A percentile compares a stretch with the other conserved stretches of the same genome.
These are phyloP conservation scores for Paedocypris micromegethes DNA, from an alignment of 2,797 vertebrate genomes.

Conservation along the genomic window DNA sequence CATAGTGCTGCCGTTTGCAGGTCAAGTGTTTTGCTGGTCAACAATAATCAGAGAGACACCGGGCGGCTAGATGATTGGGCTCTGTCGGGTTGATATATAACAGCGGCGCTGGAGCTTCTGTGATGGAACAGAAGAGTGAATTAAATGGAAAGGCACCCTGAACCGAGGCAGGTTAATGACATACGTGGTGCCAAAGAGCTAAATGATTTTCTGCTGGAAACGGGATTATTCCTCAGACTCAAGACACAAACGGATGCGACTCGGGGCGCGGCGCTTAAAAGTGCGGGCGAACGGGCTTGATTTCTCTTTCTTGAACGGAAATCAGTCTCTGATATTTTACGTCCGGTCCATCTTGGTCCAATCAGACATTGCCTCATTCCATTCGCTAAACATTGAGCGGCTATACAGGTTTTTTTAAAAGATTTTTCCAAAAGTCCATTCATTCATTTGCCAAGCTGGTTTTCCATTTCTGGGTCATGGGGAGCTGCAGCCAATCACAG, in stretches of 20 bases:
- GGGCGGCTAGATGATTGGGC: conserved; percentile 50
- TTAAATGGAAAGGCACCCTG: conserved; percentile 44
- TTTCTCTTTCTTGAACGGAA: conserved; percentile 1
- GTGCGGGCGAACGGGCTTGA: conserved; percentile 16
- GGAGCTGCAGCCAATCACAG: too few relatives aligned
- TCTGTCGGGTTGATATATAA: conserved; percentile 51
- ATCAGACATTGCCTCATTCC: too few relatives aligned
- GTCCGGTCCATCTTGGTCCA: too few relatives aligned
- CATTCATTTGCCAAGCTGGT: too few relatives aligned
- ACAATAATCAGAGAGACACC: conserved; percentile 58
- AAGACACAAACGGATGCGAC: conserved; percentile 43
- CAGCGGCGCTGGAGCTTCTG: conserved; percentile 26
- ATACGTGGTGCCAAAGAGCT: conserved; percentile 44
- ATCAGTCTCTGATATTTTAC: conserved; percentile 4
- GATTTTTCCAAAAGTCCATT: too few relatives aligned
- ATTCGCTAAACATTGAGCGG: too few relatives aligned
- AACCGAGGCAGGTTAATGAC: conserved; percentile 48
- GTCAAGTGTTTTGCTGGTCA: conserved; percentile 59
- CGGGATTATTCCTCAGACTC: conserved; percentile 44
- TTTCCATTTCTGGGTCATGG: too few relatives aligned
- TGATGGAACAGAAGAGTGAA: conserved; percentile 43
- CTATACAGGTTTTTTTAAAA: too few relatives aligned
- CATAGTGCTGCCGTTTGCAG: conserved; percentile 61
- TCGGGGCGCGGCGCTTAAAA: conserved; percentile 25
- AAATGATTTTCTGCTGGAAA: conserved; percentile 53